Evolutionary conservation across 2,888 invertebrate genomes (phyloP).

Genomic region (Philonicus albiceps): DNA sequence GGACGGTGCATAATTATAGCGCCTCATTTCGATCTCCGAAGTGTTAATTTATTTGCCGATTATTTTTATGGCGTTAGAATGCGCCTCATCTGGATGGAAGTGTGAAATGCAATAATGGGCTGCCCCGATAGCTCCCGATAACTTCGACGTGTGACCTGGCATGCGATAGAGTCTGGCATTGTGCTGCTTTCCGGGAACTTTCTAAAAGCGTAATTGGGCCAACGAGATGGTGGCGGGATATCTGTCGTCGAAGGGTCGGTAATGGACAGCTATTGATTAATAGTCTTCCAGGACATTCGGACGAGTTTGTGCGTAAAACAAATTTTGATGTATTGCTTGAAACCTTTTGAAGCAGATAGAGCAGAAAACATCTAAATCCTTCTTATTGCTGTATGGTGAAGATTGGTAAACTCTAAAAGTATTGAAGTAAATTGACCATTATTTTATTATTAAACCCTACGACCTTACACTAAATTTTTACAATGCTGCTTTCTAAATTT

Average conservation of each 20-base stretch:
- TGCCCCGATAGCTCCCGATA: neutral
- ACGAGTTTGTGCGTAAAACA: neutral
- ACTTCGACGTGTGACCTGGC: neutral
- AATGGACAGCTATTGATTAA: neutral
- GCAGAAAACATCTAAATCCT: neutral
- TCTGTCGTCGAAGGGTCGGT: neutral
- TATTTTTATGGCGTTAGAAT: neutral
- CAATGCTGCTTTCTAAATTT: too few species aligned
- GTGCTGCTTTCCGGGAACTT: neutral
- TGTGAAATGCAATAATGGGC: constrained; percentile 9
- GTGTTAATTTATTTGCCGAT: constrained; percentile 34
- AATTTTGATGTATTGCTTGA: neutral
- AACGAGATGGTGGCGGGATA: neutral
- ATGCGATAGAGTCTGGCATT: neutral
- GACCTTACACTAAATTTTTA: too few species aligned
- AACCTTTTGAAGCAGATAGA: neutral
- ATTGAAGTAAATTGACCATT: too few species aligned
- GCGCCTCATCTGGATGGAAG: neutral
- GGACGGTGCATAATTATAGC: neutral
- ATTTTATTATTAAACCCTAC: too few species aligned
- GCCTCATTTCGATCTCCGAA: neutral
- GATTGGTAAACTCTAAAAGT: neutral
- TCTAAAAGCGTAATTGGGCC: neutral
- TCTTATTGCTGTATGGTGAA: neutral
- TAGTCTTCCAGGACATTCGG: neutral